These are phyloP conservation scores for Solenodon paradoxus DNA, from an alignment of 2,113 vertebrate species.

Conservation along the genomic window DNA sequence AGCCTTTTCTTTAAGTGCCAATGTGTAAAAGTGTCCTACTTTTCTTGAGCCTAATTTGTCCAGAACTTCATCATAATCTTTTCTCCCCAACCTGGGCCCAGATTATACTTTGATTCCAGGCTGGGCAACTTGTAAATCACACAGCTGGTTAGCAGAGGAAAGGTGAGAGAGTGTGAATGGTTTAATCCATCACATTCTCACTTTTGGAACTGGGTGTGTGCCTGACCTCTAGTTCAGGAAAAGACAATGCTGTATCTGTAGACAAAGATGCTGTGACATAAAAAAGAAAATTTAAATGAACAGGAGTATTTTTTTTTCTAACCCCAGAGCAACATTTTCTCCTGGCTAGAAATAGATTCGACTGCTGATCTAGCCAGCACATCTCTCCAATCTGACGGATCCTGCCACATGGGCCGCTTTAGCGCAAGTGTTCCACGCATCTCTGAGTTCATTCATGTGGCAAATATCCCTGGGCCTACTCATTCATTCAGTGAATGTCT, in stretches of 20 bases:
- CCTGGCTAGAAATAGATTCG: background rate
- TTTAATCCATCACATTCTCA: background rate
- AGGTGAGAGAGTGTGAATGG: background rate
- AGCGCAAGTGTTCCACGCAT: background rate
- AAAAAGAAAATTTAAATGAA: background rate
- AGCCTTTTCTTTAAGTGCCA: background rate
- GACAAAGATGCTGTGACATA: background rate
- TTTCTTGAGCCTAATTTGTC: background rate
- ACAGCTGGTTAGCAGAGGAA: background rate
- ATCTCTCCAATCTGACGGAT: background rate
- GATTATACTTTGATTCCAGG: too few species aligned
- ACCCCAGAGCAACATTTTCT: constrained; percentile 17
- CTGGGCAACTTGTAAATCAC: background rate
- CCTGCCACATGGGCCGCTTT: background rate
- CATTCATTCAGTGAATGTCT: background rate
- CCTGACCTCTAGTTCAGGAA: background rate
- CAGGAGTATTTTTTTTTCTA: constrained; percentile 26
- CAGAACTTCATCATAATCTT: background rate
- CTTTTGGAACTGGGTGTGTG: background rate
- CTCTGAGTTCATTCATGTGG: background rate
- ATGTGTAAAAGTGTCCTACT: background rate
- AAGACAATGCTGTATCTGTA: background rate
- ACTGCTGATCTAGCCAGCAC: background rate
- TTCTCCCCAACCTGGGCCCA: too few species aligned
- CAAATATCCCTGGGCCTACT: background rate